Base-by-base conservation (phyloP, 2,888 invertebrate species). In the Aphidius colemani region DNA sequence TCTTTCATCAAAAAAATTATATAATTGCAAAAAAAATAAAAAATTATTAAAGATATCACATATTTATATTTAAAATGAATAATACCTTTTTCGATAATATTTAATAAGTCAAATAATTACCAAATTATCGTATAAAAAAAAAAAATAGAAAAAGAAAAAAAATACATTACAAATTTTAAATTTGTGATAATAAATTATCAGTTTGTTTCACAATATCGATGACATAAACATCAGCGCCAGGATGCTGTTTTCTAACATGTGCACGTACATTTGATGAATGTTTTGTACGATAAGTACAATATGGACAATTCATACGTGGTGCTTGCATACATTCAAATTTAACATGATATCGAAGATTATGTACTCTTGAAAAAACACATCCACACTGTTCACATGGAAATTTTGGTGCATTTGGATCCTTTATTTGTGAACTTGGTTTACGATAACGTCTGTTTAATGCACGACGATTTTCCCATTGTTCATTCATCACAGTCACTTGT, bases 291-390 rank as follows among this genome's bases (percentile, higher is more conserved):
- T 78, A 76, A 7, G 61, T 63, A 61, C 80, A 80, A 57, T 75
- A 72, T 0, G 77, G 77, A 64, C 80, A 80, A 39, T 72, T 71
- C 68, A 78, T 80, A 41, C 75, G 71, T 7, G 78, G 77, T 45
- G 67, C 67, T 63, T 77, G 74, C 6, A 76, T 76, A 62, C 79
- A 81, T 61, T 75, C 73, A 66, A 66, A 74, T 46, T 70, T 74
- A 46, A 71, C 66, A 65, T 76, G 75, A 39, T 75, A 73, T 39
- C 69, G 71, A 41, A 77, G 66, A 8, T 75, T 75, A 9, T 72
- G 73, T 49, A 75, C 75, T 40, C 72, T 69, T 40, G 70, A 75
- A 69, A 74, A 75, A 40, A 68, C 68, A 64, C 71, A 75, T 61
- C 53, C 69, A 60, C 74, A 75, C 40, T 67, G 73, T 39, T 51